A percentile compares a stretch with the other conserved stretches of the same genome.
Evolutionary conservation across 2,888 invertebrate genomes (phyloP).

Genomic region (Troides aeacus): DNA sequence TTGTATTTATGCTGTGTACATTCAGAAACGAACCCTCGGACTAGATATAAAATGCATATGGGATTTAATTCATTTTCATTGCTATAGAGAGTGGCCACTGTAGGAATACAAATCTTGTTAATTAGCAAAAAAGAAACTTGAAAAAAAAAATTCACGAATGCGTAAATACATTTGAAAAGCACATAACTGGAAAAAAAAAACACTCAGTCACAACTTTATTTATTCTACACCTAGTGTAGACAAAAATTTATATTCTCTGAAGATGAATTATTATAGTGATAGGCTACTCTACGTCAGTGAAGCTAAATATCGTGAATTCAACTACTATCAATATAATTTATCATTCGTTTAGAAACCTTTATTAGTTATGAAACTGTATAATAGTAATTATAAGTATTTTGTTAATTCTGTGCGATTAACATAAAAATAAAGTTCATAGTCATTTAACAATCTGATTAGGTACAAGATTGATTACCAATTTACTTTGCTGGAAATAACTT

Average conservation of each 20-base stretch:
- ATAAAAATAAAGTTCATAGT: conserved; percentile 27
- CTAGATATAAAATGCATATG: conserved; percentile 19
- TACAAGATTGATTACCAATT: conserved; percentile 30
- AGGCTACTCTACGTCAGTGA: not conserved
- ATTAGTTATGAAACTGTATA: not conserved
- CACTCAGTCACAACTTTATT: not conserved
- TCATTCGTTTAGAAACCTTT: too few relatives aligned
- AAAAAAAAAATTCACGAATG: not conserved
- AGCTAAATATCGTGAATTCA: not conserved
- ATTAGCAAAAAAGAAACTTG: conserved; percentile 4
- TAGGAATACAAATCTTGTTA: conserved; percentile 4
- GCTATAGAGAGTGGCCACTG: conserved; percentile 3
- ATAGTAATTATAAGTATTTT: not conserved
- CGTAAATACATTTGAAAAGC: not conserved
- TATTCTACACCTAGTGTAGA: not conserved
- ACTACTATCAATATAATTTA: too few relatives aligned
- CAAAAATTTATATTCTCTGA: not conserved
- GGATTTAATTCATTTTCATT: conserved; percentile 16
- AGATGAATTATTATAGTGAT: not conserved
- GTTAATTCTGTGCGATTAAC: conserved; percentile 1
- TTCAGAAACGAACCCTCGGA: conserved; percentile 15
- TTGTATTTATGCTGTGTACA: conserved; percentile 22
- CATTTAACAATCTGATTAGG: conserved; percentile 29
- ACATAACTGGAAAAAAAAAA: not conserved
- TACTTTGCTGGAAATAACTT: conserved; percentile 31